Conservation (phyloP, 2,888 invertebrate genomes). For the Scaptomyza reducta region DNA sequence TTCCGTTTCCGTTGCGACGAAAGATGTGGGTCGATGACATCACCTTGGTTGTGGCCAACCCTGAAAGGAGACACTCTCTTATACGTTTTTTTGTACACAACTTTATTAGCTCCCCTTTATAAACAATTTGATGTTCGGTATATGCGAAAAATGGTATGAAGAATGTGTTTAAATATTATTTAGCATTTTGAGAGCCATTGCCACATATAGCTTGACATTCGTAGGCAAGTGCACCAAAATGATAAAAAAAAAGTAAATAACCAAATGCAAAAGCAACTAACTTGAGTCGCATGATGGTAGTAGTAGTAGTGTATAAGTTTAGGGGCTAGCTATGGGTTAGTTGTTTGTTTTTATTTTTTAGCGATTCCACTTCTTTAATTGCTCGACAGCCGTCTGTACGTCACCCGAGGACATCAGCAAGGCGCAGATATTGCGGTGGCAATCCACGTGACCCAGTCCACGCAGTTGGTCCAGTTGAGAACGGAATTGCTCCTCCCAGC, state of each 20-base stretch:
- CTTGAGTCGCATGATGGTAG: background rate
- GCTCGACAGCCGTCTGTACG: conserved; percentile 48
- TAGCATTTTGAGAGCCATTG: conserved; percentile 32
- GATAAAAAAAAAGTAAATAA: background rate
- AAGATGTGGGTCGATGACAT: background rate
- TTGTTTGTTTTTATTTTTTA: conserved; percentile 1
- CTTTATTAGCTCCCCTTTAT: conserved; percentile 7
- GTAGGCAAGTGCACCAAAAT: conserved; percentile 20
- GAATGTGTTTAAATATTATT: conserved; percentile 2
- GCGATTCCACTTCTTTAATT: conserved; percentile 56
- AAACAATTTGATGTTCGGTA: no score
- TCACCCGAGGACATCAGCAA: conserved; percentile 54
- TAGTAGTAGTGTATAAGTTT: background rate
- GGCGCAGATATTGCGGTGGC: conserved; percentile 54
- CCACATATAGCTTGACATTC: conserved; percentile 1
- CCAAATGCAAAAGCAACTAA: background rate
- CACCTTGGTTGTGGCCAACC: background rate
- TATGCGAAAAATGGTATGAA: background rate
- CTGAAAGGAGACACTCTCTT: background rate
- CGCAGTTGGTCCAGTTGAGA: conserved; percentile 42
- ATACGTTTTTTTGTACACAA: conserved; percentile 6
- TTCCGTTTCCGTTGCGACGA: conserved; percentile 1
- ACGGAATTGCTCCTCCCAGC: conserved; percentile 37
- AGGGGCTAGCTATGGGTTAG: background rate
- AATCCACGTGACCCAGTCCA: conserved; percentile 48